These are phyloP conservation scores for Drosophila anomelani DNA, from an alignment of 2,888 invertebrate genomes.

Conservation along the genomic window DNA sequence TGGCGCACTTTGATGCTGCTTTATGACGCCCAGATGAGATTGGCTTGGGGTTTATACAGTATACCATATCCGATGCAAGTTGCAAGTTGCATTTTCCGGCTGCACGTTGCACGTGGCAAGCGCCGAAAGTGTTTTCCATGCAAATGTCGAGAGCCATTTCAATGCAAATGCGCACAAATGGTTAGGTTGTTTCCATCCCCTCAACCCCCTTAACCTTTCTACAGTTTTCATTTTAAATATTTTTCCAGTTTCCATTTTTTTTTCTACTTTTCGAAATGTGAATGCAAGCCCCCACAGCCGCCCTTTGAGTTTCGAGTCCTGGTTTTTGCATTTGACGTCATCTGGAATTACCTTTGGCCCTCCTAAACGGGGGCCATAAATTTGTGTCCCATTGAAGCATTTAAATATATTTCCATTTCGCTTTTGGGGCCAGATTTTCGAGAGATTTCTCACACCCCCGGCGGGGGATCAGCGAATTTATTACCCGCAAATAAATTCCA, in stretches of 20 bases:
- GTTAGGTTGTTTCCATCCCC: constrained; percentile 40
- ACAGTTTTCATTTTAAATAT: constrained; percentile 59
- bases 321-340: constrained; percentile 59
- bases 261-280: constrained; percentile 52
- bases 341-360: constrained; percentile 31
- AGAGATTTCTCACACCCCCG: constrained; percentile 33
- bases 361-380: constrained; percentile 52
- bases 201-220: neutral
- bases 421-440: constrained; percentile 36
- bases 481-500: constrained; percentile 64
- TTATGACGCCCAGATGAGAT: constrained; percentile 47
- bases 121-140: constrained; percentile 60
- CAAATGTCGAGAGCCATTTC: constrained; percentile 70
- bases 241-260: constrained; percentile 24
- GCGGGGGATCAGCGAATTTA: constrained; percentile 54
- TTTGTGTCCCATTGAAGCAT: constrained; percentile 52
- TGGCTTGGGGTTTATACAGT: constrained; percentile 20
- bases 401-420: constrained; percentile 66
- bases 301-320: constrained; percentile 26
- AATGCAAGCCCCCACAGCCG: constrained; percentile 23
- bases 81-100: constrained; percentile 38
- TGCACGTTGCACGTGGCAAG: constrained; percentile 58
- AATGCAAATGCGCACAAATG: constrained; percentile 74
- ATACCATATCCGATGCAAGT: constrained; percentile 22
- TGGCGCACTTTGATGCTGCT: constrained; percentile 42